Evolutionary conservation across 2,797 vertebrate genomes (phyloP).

Genomic region (Danio choprae): DNA sequence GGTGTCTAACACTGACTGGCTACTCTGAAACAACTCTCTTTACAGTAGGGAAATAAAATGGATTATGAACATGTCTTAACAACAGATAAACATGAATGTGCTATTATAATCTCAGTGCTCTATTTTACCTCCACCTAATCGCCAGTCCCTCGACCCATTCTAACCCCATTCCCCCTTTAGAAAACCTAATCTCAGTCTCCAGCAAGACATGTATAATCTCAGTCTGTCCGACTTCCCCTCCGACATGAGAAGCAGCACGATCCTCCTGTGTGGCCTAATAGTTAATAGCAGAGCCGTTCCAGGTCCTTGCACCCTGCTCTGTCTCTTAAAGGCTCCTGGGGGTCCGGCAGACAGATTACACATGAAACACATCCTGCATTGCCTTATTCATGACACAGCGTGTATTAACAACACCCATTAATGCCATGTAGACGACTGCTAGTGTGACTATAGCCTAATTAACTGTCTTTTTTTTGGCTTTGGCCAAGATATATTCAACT

Average conservation of each 20-base stretch:
- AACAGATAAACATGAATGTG: slow-evolving; percentile 12
- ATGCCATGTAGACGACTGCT: slow-evolving; percentile 5
- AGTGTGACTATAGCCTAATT: slow-evolving; percentile 25
- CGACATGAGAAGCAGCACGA: background rate
- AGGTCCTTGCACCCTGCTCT: background rate
- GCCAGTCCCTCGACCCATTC: background rate
- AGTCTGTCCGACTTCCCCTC: slow-evolving; percentile 7
- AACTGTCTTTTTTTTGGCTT: too few species aligned
- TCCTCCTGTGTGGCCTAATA: slow-evolving; percentile 14
- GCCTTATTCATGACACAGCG: slow-evolving; percentile 43
- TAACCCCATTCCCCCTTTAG: background rate
- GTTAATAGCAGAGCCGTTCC: background rate
- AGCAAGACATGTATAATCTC: slow-evolving; percentile 14
- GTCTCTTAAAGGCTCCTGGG: slow-evolving; percentile 21
- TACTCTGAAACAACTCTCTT: background rate
- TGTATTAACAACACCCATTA: slow-evolving; percentile 34
- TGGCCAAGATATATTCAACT: too few species aligned
- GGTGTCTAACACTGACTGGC: background rate
- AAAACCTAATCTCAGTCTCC: slow-evolving; percentile 19
- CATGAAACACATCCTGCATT: slow-evolving; percentile 52
- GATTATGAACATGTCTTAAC: slow-evolving; percentile 9
- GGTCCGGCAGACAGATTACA: slow-evolving; percentile 43
- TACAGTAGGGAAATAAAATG: background rate
- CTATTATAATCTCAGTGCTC: slow-evolving; percentile 22
- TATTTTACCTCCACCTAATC: slow-evolving; percentile 30